Evolutionary conservation across 1,140 invertebrate species (phyloP).

Genomic region (Hormaphis cornu): DNA sequence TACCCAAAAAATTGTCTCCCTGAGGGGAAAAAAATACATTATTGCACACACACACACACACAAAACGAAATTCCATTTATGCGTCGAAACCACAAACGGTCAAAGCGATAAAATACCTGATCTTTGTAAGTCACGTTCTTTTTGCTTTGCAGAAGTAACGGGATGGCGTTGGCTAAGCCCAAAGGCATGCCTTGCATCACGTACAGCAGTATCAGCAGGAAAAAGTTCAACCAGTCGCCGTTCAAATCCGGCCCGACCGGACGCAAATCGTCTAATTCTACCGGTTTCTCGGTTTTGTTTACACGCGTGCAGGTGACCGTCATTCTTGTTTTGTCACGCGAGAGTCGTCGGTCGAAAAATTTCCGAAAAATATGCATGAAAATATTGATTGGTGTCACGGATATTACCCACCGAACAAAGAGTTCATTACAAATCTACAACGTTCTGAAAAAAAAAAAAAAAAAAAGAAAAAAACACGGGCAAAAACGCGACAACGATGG

Average conservation of each 20-base stretch:
- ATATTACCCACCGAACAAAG: no score
- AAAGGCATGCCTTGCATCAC: slow-evolving; percentile 92
- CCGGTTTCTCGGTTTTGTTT: not conserved
- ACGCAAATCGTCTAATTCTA: not conserved
- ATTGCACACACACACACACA: not conserved
- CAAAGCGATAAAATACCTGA: slow-evolving; percentile 45
- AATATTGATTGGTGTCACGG: no score
- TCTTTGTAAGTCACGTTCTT: slow-evolving; percentile 85
- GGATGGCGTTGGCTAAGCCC: slow-evolving; percentile 83
- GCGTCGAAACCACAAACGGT: not conserved
- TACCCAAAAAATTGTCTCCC: no score
- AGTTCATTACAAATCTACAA: no score
- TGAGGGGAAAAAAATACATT: no score
- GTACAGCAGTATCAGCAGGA: slow-evolving; percentile 82
- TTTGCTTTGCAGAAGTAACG: slow-evolving; percentile 86
- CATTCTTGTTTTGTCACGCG: no score
- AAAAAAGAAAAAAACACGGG: no score
- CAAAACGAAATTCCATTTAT: not conserved
- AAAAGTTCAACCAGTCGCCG: slow-evolving; percentile 62
- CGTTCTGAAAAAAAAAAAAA: no score
- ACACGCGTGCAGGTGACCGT: no score
- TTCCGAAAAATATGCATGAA: no score
- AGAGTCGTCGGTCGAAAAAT: no score
- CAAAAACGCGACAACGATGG: no score
- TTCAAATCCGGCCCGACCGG: not conserved